These are phyloP conservation scores for Capra hircus DNA, from an alignment of 2,113 vertebrate genomes.

Conservation along the genomic window DNA sequence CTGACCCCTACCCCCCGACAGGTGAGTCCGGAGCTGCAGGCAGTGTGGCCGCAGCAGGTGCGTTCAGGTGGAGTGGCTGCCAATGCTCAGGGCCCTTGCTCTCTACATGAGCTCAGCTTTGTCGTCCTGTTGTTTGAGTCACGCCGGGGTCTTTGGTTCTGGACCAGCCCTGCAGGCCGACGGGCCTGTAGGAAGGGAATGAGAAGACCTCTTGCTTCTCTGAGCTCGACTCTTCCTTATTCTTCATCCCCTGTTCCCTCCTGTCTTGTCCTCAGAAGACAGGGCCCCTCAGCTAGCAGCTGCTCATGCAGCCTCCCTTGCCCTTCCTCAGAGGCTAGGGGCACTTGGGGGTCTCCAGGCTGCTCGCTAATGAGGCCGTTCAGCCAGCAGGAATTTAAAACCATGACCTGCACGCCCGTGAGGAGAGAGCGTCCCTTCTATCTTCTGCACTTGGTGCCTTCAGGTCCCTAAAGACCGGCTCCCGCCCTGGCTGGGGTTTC, in stretches of 20 bases:
- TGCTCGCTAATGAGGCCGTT: neutral
- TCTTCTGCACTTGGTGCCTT: neutral
- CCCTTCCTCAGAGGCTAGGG: neutral
- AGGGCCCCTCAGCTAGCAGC: neutral
- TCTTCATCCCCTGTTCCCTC: neutral
- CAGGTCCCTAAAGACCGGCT: neutral
- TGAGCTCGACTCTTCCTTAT: neutral
- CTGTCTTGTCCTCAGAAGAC: neutral
- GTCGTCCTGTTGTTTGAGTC: neutral
- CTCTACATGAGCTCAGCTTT: neutral
- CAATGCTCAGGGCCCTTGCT: fast-evolving
- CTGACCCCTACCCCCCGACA: fast-evolving
- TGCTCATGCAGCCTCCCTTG: neutral
- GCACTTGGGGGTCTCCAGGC: neutral
- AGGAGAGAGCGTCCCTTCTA: neutral
- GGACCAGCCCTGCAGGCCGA: neutral
- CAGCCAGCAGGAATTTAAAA: neutral
- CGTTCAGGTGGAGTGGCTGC: neutral
- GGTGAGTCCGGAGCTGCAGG: neutral
- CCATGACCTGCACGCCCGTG: neutral
- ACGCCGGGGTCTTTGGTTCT: neutral
- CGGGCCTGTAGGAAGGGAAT: neutral
- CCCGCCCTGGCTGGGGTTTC: neutral
- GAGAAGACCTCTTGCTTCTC: neutral
- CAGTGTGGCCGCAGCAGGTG: neutral